phyloP scores from a whole-genome alignment of 1,140 invertebrate species.

The Brachionus rubens region DNA sequence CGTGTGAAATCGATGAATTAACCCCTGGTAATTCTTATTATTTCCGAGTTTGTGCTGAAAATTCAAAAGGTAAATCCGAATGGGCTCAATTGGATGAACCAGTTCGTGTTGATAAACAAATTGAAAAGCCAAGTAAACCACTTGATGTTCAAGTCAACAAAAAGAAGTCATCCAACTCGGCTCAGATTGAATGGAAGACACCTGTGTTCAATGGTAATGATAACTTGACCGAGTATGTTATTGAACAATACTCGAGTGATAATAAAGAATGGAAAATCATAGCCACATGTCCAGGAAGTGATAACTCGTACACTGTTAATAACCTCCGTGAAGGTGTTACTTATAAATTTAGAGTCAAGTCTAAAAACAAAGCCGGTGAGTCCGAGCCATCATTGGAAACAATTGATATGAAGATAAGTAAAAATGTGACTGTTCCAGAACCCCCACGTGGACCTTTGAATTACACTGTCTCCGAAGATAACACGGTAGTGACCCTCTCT shows the following conservation, averaged over 20 bases:
- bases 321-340: slow-evolving; percentile 66
- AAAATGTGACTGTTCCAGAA: slow-evolving; percentile 52
- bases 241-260: slow-evolving; percentile 66
- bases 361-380: slow-evolving; percentile 86
- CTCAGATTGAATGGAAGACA: slow-evolving; percentile 78
- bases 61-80: slow-evolving; percentile 89
- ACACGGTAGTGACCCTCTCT: neutral
- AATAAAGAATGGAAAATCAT: slow-evolving; percentile 75
- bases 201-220: slow-evolving; percentile 93
- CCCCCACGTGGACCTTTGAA: neutral
- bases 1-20: slow-evolving; percentile 71
- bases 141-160: slow-evolving; percentile 79
- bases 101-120: neutral
- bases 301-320: slow-evolving; percentile 48
- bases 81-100: slow-evolving; percentile 60
- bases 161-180: slow-evolving; percentile 71
- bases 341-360: slow-evolving; percentile 92
- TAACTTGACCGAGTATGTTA: slow-evolving; percentile 69
- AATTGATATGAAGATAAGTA: slow-evolving; percentile 47
- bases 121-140: slow-evolving; percentile 64
- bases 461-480: slow-evolving; percentile 64
- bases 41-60: slow-evolving; percentile 95
- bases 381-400: slow-evolving; percentile 71
- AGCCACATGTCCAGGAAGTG: slow-evolving; percentile 49
- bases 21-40: slow-evolving; percentile 87